A percentile compares a stretch with the other conserved stretches of the same genome.
Conservation (phyloP, 2,797 vertebrate species). For the Falco biarmicus region DNA sequence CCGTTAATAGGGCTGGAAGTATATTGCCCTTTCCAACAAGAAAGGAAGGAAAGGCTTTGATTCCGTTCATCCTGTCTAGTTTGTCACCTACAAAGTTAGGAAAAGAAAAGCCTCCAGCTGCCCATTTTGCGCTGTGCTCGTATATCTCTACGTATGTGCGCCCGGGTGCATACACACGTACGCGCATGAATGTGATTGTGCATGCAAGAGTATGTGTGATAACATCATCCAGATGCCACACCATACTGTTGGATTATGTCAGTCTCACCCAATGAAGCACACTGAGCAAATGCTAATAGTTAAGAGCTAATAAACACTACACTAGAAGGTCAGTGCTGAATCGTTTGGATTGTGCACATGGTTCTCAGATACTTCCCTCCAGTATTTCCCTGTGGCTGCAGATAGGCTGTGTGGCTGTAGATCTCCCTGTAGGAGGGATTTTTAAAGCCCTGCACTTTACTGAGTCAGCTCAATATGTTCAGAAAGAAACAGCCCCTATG, state of each 20-base stretch:
- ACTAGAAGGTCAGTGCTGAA: slow-evolving; percentile 62
- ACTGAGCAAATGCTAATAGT: slow-evolving; percentile 69
- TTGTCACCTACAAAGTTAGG: not conserved
- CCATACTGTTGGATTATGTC: slow-evolving; percentile 61
- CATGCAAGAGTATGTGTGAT: slow-evolving; percentile 40
- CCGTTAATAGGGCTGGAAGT: not conserved
- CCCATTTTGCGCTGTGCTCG: not conserved
- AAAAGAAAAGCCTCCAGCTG: not conserved
- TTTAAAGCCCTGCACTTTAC: slow-evolving; percentile 23
- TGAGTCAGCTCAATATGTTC: slow-evolving; percentile 5
- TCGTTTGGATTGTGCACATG: slow-evolving; percentile 54
- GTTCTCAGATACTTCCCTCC: slow-evolving; percentile 44
- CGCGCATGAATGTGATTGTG: not conserved
- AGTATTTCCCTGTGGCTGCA: not conserved
- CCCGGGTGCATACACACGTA: not conserved
- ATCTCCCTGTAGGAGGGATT: slow-evolving; percentile 4
- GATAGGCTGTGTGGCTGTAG: not conserved
- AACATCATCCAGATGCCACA: slow-evolving; percentile 68
- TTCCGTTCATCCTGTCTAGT: not conserved
- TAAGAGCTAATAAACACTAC: slow-evolving; percentile 73
- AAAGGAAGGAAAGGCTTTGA: not conserved
- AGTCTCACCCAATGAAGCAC: slow-evolving; percentile 67
- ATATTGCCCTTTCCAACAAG: not conserved
- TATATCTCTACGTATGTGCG: not conserved
- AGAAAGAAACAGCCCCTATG: not conserved